Evolutionary conservation across 2,888 invertebrate species (phyloP).

Genomic region (Malthinus flaveolus): DNA sequence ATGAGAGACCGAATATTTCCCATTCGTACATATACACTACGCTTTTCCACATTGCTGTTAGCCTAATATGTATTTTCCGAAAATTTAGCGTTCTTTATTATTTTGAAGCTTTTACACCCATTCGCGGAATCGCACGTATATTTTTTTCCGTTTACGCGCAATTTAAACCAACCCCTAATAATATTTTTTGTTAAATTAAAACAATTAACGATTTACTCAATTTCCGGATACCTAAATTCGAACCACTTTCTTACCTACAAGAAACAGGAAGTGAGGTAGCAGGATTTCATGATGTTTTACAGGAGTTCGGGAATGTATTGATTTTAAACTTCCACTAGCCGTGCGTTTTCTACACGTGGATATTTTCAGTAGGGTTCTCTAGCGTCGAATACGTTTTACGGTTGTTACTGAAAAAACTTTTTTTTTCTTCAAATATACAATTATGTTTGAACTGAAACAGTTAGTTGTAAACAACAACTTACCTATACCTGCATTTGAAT

Average conservation of each 20-base stretch:
- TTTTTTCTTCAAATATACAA: no score
- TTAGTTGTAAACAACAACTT: no score
- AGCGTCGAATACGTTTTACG: not conserved
- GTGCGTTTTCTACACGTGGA: slow-evolving; percentile 2
- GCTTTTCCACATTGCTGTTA: not conserved
- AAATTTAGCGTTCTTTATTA: slow-evolving; percentile 45
- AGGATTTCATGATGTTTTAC: slow-evolving; percentile 39
- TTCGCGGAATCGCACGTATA: not conserved
- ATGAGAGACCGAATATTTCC: not conserved
- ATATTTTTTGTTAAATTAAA: not conserved
- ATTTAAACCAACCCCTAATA: slow-evolving; percentile 3
- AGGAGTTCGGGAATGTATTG: slow-evolving; percentile 24
- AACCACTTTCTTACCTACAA: slow-evolving; percentile 43
- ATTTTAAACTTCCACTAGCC: slow-evolving; percentile 13
- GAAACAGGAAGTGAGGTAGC: slow-evolving; percentile 48
- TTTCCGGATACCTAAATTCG: slow-evolving; percentile 14
- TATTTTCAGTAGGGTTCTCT: slow-evolving; percentile 13
- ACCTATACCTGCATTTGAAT: no score
- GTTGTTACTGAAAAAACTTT: not conserved
- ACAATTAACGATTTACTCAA: not conserved
- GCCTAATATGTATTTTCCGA: slow-evolving; percentile 41
- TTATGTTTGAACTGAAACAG: no score
- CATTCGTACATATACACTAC: not conserved
- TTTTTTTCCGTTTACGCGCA: not conserved
- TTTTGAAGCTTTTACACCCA: slow-evolving; percentile 32